Evolutionary conservation across 2,113 vertebrate species (phyloP), one percentile per base, ranked within the genome.

Genomic region (Ciconia stormi): DNA sequence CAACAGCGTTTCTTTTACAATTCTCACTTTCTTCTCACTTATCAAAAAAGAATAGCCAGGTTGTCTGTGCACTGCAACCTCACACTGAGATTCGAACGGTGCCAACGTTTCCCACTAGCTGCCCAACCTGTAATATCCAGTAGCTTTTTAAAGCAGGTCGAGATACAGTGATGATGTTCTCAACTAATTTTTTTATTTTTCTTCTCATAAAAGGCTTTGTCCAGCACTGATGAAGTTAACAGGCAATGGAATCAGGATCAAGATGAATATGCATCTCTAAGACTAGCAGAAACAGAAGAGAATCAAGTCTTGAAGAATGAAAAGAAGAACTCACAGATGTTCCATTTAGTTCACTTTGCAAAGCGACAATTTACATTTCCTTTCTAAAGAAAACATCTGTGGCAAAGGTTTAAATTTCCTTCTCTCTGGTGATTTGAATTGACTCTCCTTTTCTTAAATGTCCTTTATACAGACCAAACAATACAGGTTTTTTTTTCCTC

Each of bases 241-340:
- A 69, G 34, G 70, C 89, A 91, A 10, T 32, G 40, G 66, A 79
- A 76, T 58, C 36, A 66, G 40, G 59, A 96, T 50, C 27, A 91
- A 77, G 71, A 89, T 23, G 59, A 94, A 96, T 76, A 83, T 40
- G 47, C 36, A 72, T 76, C 56, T 91, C 44, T 77, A 42, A 85
- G 62, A 52, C 38, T 84, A 70, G 14, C 2, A 47, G 59, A 78
- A 88, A 81, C 23, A 26, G 36, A 90, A 82, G 26, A 91, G 62
- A 94, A 67, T n/a, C n/a, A 38, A 84, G n/a, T 53, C 46, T 23
- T 58, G 36, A 87, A 87, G 81, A 87, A 95, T 2, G 50, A 29
- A 92, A 84, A 66, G 76, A 87, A 89, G 81, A 91, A 87, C 74
- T 82, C 89, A 91, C 89, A 95, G 94, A 82, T 94, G 95, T 93